Base-by-base conservation (phyloP, 2,113 vertebrate species). In the Elaphurus davidianus region DNA sequence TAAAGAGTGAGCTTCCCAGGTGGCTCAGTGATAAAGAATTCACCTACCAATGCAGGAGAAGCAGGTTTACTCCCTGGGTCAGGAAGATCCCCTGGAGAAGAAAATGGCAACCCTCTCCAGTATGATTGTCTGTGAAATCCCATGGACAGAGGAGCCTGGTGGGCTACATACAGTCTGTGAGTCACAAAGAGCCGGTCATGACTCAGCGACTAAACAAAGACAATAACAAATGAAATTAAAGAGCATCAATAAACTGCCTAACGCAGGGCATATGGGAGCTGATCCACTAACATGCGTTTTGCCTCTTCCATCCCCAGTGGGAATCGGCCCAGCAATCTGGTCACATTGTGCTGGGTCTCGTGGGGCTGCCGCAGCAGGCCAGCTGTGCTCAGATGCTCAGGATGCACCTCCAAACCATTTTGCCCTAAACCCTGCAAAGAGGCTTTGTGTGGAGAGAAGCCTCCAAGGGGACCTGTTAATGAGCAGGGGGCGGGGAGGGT, bases 361-460 rank as follows among this genome's bases (percentile, higher is more conserved):
- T 59, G 52, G 9, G 0, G 27, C 21, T 8, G 45, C 12, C 36
- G 15, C 43, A 3, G 55, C 19, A 12, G 98, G 91, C 90, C 95
- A 98, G 96, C 98, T 97, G 96, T 88, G 86, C 87, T 98, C 98
- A 98, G 98, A 97, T 98, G 98, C 88, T 98, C 93, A 82, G 97
- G 98, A 89, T 95, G 96, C 50, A 74, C 71, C 86, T 92, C 59
- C 16, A 91, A 95, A 86, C 97, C 91, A 54, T 96, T 98, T 98
- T 98, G 97, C 92, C 98, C 89, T 97, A 97, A 98, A 98, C 94
- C 97, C 98, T 95, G 54, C 93, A 82, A 91, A 94, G 97, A 92
- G 96, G 98, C 96, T 97, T 98, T 98, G 97, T 98, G 97, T 98
- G 96, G 74, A 47, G 67, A 90, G 95, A 97, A 92, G 96, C 90